phyloP scores from a whole-genome alignment of 2,888 invertebrate species.

The Diaperis boleti region DNA sequence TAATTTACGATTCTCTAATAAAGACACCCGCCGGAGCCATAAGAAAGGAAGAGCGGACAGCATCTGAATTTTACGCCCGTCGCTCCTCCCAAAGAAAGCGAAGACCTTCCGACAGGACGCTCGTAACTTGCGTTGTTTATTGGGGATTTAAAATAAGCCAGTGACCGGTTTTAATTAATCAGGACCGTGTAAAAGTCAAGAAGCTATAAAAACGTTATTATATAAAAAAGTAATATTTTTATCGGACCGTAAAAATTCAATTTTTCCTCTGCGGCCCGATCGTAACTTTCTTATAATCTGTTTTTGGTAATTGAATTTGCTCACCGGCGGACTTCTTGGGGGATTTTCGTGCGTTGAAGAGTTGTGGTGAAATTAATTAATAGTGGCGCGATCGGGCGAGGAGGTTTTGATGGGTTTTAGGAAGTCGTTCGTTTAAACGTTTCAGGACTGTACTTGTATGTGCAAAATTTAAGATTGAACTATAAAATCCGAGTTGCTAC shows the following conservation, averaged over 20 bases:
- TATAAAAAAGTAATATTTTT: constrained; percentile 47
- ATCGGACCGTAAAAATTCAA: constrained; percentile 37
- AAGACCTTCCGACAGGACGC: constrained; percentile 44
- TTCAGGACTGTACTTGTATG: no score
- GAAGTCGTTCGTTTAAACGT: no score
- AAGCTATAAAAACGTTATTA: constrained; percentile 48
- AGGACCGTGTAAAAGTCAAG: constrained; percentile 45
- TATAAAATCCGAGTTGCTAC: no score
- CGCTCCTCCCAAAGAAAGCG: constrained; percentile 42
- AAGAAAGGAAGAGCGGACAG: constrained; percentile 37
- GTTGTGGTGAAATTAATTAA: no score
- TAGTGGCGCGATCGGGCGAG: no score
- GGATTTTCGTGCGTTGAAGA: no score
- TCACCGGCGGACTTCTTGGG: constrained; percentile 24
- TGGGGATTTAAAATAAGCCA: constrained; percentile 41
- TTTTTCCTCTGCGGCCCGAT: constrained; percentile 20
- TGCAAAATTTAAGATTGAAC: no score
- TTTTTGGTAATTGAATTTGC: constrained; percentile 36
- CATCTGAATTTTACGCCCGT: constrained; percentile 50
- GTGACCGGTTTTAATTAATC: constrained; percentile 48
- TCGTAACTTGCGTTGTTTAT: constrained; percentile 48
- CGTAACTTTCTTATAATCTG: constrained; percentile 31
- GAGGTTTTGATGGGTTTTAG: constrained; percentile 8
- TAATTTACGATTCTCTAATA: constrained; percentile 40
- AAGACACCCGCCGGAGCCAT: constrained; percentile 32